Percentiles rank a stretch among this genome's conserved stretches.
These are phyloP conservation scores for Netelia fuscicornis DNA, from an alignment of 2,888 invertebrate genomes.

Conservation along the genomic window DNA sequence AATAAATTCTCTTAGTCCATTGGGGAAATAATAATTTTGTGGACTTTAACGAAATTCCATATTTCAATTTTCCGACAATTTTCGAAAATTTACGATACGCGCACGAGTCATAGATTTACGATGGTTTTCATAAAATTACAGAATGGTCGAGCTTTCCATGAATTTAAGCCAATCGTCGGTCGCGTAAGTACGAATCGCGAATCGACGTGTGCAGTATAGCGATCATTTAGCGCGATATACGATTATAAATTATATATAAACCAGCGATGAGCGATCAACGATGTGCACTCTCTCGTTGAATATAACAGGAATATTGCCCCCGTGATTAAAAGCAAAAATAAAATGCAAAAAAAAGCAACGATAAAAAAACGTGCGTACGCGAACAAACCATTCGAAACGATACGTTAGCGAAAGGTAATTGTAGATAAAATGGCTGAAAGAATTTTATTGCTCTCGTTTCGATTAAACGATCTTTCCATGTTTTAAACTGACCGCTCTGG, in stretches of 20 bases:
- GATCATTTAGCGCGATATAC: slow-evolving; percentile 51
- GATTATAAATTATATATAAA: slow-evolving; percentile 6
- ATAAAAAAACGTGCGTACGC: background rate
- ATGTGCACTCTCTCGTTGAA: slow-evolving; percentile 32
- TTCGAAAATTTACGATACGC: too few relatives aligned
- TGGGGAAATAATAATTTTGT: too few relatives aligned
- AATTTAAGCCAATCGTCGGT: slow-evolving; percentile 58
- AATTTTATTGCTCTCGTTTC: slow-evolving; percentile 61
- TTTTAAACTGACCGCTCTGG: slow-evolving; percentile 46
- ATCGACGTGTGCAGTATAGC: slow-evolving; percentile 50
- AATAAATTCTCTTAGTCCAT: too few relatives aligned
- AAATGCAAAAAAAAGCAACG: slow-evolving; percentile 12
- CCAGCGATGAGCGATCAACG: slow-evolving; percentile 39
- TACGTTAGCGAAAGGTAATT: slow-evolving; percentile 54
- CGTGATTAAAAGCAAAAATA: slow-evolving; percentile 47
- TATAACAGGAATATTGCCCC: slow-evolving; percentile 37
- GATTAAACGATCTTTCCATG: slow-evolving; percentile 57
- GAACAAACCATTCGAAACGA: slow-evolving; percentile 20
- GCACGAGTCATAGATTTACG: background rate
- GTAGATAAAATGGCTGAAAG: slow-evolving; percentile 56
- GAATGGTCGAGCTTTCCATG: slow-evolving; percentile 15
- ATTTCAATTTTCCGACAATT: too few relatives aligned
- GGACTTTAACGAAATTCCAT: too few relatives aligned
- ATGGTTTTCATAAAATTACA: slow-evolving; percentile 36
- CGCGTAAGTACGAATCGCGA: slow-evolving; percentile 45